These are phyloP conservation scores for Enteromius treurensis DNA, from an alignment of 2,797 vertebrate genomes.

Conservation along the genomic window DNA sequence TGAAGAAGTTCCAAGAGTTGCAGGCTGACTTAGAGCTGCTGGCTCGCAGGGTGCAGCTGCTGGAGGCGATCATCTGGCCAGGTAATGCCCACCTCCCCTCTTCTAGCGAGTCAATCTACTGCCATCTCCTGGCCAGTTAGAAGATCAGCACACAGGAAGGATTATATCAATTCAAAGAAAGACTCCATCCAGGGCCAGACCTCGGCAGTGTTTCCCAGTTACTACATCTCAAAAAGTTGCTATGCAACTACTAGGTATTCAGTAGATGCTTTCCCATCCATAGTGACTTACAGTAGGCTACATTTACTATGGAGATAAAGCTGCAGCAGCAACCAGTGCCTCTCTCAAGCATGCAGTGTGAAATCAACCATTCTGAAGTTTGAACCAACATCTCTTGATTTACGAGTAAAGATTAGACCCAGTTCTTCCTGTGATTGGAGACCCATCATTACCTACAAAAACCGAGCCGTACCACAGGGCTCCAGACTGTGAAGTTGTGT, in stretches of 20 bases:
- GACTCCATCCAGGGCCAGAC: constrained; percentile 12
- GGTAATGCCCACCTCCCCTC: constrained; percentile 80
- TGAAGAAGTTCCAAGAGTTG: constrained; percentile 96
- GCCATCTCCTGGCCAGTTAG: constrained; percentile 43
- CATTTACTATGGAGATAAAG: background rate
- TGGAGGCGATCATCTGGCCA: constrained; percentile 99
- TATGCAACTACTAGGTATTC: constrained; percentile 7
- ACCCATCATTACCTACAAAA: constrained; percentile 6
- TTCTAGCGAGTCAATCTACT: constrained; percentile 35
- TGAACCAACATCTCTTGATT: background rate
- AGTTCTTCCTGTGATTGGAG: constrained; percentile 16
- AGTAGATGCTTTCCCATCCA: background rate
- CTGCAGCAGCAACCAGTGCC: background rate
- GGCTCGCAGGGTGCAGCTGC: constrained; percentile 98
- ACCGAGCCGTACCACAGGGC: background rate
- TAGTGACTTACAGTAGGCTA: background rate
- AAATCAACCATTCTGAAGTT: constrained; percentile 3
- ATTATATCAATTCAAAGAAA: background rate
- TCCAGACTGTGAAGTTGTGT: background rate
- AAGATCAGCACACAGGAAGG: constrained; percentile 15
- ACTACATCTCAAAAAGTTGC: background rate
- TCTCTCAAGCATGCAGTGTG: background rate
- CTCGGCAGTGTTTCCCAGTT: constrained; percentile 20
- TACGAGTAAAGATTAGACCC: background rate
- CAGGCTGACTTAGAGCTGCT: constrained; percentile 98